phyloP scores from a whole-genome alignment of 2,888 invertebrate species.

The Volucella inanis region DNA sequence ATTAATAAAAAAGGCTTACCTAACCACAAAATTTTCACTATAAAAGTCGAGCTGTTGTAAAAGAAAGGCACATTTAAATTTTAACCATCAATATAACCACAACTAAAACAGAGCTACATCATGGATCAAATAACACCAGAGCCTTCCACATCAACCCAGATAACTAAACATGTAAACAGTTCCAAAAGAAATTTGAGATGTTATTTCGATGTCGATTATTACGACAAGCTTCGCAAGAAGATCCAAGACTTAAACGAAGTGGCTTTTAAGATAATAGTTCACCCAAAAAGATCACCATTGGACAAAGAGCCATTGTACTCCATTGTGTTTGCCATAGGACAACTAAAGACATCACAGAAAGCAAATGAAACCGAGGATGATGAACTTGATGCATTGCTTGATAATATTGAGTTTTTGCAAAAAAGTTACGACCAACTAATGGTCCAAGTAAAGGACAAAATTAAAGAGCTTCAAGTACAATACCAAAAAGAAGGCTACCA shows the following conservation, averaged over 20 bases:
- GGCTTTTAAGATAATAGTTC: constrained; percentile 8
- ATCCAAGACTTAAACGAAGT: constrained; percentile 11
- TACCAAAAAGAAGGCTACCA: constrained; percentile 4
- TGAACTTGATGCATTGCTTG: constrained; percentile 5
- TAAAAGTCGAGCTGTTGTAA: no score
- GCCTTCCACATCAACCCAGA: not conserved
- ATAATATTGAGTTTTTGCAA: constrained; percentile 15
- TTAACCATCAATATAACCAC: no score
- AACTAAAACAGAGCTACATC: no score
- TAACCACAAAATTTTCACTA: no score
- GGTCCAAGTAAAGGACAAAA: not conserved
- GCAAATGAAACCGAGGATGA: not conserved
- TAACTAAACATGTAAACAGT: not conserved
- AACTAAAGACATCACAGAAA: not conserved
- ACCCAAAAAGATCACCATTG: constrained; percentile 1
- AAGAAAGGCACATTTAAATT: no score
- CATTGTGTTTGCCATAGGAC: constrained; percentile 1
- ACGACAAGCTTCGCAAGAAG: constrained; percentile 17
- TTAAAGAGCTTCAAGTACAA: constrained; percentile 14
- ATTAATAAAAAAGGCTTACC: no score
- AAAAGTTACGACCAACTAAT: not conserved
- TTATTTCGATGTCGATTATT: not conserved
- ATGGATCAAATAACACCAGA: no score
- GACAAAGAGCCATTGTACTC: not conserved
- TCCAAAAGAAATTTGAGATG: not conserved